Base-by-base conservation (phyloP, 2,888 invertebrate species). In the Dioctria rufipes region DNA sequence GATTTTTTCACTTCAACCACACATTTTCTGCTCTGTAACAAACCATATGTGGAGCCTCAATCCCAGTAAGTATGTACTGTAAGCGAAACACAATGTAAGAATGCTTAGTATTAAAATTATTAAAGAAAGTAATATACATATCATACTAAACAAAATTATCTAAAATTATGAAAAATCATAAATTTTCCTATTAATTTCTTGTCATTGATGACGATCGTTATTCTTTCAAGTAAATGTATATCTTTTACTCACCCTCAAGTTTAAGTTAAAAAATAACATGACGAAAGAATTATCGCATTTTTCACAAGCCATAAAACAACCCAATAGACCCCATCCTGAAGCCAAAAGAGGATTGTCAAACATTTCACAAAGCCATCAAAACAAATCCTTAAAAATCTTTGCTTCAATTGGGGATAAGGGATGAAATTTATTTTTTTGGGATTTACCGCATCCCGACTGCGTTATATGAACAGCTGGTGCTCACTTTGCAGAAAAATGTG, bases 331-430 rank as follows among this genome's bases (percentile, higher is more conserved):
- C n/a, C 46, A 67, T 25, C 67, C 51, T n/a, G 6, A 25, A 40
- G 71, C n/a, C 25, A 61, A 75, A 8, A 25, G 9, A 67, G 63
- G 63, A 61, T 79, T 69, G 79, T 67, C 79, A 79, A 69, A 69
- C 60, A 79, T 79, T 79, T 79, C 79, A 79, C 54, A 69, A 43
- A 46, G 67, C 60, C 79, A 67, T 79, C 79, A 79, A 79, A 79
- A 69, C 58, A 79, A 69, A 79, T 79, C 79, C 69, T 79, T 79
- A 67, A 79, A 79, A 79, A 79, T 79, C 79, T 79, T 69, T 58
- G 60, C 79, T 79, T 79, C 79, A 79, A 69, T 79, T 79, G 79
- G 79, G 79, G 79, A 79, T 79, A 79, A 79, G 60, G 79, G 67
- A 79, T 60, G 43, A 67, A 69, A 79, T 69, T 79, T 79, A 79